These are phyloP conservation scores for Drosophila incognita DNA, from an alignment of 2,888 invertebrate species.

Conservation along the genomic window DNA sequence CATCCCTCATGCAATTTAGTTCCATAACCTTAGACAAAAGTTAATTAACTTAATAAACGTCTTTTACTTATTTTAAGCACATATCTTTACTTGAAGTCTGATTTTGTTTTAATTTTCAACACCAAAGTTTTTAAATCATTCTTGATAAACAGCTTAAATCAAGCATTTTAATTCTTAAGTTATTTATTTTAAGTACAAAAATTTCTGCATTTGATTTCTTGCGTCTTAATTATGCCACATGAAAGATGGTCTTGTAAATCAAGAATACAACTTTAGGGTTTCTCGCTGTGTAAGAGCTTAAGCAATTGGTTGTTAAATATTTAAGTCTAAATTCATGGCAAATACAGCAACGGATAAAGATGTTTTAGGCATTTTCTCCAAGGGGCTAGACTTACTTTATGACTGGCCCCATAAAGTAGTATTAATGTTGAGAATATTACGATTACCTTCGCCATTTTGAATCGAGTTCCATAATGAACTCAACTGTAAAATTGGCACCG, in stretches of 20 bases:
- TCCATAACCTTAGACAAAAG: neutral
- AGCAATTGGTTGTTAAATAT: slow-evolving; percentile 72
- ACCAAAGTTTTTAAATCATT: neutral
- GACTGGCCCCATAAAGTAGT: slow-evolving; percentile 48
- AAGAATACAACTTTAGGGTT: neutral
- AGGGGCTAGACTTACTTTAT: slow-evolving; percentile 35
- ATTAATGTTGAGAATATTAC: slow-evolving; percentile 46
- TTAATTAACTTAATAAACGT: neutral
- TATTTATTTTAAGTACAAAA: neutral
- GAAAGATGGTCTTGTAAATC: neutral
- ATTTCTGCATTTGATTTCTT: neutral
- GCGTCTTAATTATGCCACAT: neutral
- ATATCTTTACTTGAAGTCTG: neutral
- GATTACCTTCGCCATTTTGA: slow-evolving; percentile 61
- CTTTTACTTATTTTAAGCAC: neutral
- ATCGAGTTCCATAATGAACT: slow-evolving; percentile 69
- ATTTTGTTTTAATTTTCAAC: neutral
- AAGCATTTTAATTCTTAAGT: neutral
- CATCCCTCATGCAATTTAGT: neutral
- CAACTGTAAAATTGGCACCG: slow-evolving; percentile 58
- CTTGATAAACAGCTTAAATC: neutral
- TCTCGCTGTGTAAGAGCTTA: slow-evolving; percentile 26
- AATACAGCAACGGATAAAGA: neutral
- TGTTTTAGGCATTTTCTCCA: slow-evolving; percentile 2
- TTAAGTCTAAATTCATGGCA: slow-evolving; percentile 40